Base-by-base conservation (phyloP, 2,888 invertebrate genomes). In the Lacanobia oleracea region DNA sequence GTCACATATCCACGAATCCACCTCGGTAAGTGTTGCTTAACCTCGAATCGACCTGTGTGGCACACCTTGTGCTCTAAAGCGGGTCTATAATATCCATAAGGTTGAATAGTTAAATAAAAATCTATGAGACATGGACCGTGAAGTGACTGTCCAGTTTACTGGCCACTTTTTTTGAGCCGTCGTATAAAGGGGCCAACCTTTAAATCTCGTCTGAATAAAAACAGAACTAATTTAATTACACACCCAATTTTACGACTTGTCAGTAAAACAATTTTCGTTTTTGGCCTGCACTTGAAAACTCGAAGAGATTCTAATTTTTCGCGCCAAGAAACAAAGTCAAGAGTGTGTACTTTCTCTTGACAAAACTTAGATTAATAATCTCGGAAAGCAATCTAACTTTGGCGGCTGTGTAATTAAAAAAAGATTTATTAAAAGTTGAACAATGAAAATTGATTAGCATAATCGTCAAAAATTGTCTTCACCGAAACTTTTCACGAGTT, bases 301-400 rank as follows among this genome's bases (percentile, higher is more conserved):
- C 4, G 27, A 57, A 72, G 54, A 67, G 53, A 48, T 53, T 10
- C 2, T 1, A 70, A 66, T 77, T 77, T 67, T 56, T 82, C 40
- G 56, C 62, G 45, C 21, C 54, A 57, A 62, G 62, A 73, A 56
- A 70, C 63, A 70, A 72, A 62, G 37, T 64, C 65, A 53, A 67
- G 71, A 74, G 59, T 57, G 62, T 74, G 64, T 67, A 83, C 76
- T 57, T 40, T 37, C 70, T 80, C 79, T 83, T 76, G 69, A 75
- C 68, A 21, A 83, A 87, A 88, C 75, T 88, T 88, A 85, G 81
- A 88, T 87, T 85, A 87, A 86, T 86, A 77, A 84, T 83, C 84
- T 83, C 67, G 67, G 71, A 83, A 88, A 87, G 88, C 81, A 89
- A 90, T 89, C 85, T 86, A 89, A 89, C 88, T 89, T 88, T 73